Percentiles rank a stretch among this genome's conserved stretches.
Evolutionary conservation across 2,797 vertebrate species (phyloP).

Genomic region (Tamandua tetradactyla): DNA sequence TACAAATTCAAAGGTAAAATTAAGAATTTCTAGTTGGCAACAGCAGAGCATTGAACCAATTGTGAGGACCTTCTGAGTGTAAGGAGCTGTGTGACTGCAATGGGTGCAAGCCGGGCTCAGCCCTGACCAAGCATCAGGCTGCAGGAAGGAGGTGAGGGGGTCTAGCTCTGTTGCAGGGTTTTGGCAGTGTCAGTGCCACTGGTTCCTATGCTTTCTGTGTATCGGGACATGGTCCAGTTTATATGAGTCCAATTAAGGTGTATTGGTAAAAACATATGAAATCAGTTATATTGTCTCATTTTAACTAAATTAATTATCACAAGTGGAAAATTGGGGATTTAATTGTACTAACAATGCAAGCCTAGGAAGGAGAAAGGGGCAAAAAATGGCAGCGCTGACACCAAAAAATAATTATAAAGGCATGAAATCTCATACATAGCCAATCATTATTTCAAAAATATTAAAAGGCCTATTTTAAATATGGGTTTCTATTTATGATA

Average conservation of each 20-base stretch:
- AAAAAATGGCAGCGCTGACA: neutral
- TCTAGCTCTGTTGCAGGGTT: neutral
- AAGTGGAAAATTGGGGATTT: neutral
- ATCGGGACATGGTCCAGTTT: neutral
- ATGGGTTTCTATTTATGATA: neutral
- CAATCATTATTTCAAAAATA: neutral
- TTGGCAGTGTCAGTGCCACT: fast-evolving
- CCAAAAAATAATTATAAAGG: neutral
- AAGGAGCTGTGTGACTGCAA: neutral
- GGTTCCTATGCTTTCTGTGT: neutral
- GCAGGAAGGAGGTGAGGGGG: too few relatives aligned
- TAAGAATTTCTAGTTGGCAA: neutral
- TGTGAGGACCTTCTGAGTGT: neutral
- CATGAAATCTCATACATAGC: neutral
- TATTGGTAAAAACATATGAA: too few relatives aligned
- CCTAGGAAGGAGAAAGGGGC: too few relatives aligned
- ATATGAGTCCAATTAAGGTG: neutral
- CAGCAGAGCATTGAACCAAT: neutral
- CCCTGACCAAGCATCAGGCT: fast-evolving
- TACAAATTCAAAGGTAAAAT: neutral
- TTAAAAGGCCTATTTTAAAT: neutral
- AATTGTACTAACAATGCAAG: neutral
- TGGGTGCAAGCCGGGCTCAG: neutral
- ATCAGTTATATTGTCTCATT: neutral
- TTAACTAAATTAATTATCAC: neutral